Base-by-base conservation (phyloP, 1,140 invertebrate genomes). In the Sycophaga agraensis region DNA sequence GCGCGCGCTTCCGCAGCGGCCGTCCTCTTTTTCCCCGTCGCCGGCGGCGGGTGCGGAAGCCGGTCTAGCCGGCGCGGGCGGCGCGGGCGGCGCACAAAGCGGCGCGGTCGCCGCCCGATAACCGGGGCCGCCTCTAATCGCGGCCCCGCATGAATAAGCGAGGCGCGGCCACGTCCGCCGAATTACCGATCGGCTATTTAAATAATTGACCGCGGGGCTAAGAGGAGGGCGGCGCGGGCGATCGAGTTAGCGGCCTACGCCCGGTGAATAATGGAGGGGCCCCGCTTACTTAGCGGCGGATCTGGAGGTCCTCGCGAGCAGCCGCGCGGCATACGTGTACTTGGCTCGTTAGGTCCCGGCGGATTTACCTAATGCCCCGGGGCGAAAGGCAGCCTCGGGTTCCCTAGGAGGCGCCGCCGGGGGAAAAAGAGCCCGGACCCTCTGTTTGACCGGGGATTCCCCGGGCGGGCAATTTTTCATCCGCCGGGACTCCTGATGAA, bases 121-220 rank as follows among this genome's bases (percentile, higher is more conserved):
- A n/a, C n/a, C n/a, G n/a, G n/a, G n/a, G n/a, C 8, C 40, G 8
- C 16, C 40, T 61, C 46, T 49, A 3, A 31, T 26, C 31, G n/a
- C 31, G 14, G 28, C n/a, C 21, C 2, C 12, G 17, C 16, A 49
- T 35, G 35, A 21, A 34, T 48, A 28, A n/a, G 22, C 26, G 2
- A 28, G n/a, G 24, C 3, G 12, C 21, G 28, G 14, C 19, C 2
- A 51, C n/a, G 8, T 16, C 48, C 60, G 64, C n/a, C n/a, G n/a
- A 22, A 51, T 43, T 31, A 59, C 16, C 34, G 45, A 59, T 59
- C 31, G 35, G 43, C 16, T 77, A 79, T 79, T 79, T 79, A 78
- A 79, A 78, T 79, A 79, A 79, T 79, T 79, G 74, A 79, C 72
- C 77, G 78, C 78, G 77, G 78, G n/a, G n/a, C n/a, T n/a, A n/a